A percentile compares a stretch with the other conserved stretches of the same genome.
phyloP scores from a whole-genome alignment of 1,140 invertebrate species.

The Ganaspis sp. region DNA sequence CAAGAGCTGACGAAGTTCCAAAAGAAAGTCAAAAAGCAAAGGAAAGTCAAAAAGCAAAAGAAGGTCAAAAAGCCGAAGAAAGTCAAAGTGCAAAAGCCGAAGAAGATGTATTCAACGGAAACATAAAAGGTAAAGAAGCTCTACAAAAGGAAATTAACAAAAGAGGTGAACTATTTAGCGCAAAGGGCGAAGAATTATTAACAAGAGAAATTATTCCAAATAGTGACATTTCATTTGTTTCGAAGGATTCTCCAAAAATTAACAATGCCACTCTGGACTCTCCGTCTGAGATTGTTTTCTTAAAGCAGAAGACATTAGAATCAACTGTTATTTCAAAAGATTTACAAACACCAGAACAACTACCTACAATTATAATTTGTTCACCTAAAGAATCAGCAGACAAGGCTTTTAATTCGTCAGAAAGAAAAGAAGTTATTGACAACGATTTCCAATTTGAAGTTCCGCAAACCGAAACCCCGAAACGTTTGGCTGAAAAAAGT shows the following conservation, averaged over 20 bases:
- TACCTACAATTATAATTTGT: neutral
- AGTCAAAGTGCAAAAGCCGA: too few species aligned
- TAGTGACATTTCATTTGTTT: neutral
- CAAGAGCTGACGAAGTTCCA: too few species aligned
- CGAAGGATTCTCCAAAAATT: neutral
- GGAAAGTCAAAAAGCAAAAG: too few species aligned
- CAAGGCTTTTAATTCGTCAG: too few species aligned
- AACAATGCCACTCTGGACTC: neutral
- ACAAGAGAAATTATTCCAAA: neutral
- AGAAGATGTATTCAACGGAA: too few species aligned
- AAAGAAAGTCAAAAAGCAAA: too few species aligned
- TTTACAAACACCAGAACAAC: neutral
- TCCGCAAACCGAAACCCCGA: neutral
- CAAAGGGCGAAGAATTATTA: too few species aligned
- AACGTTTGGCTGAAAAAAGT: neutral
- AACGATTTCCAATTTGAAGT: neutral
- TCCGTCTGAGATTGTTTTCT: neutral
- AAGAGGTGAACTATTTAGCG: too few species aligned
- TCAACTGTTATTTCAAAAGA: neutral
- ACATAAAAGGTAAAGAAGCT: too few species aligned
- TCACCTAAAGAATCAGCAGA: too few species aligned
- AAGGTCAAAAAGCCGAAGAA: too few species aligned
- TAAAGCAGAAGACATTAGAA: neutral
- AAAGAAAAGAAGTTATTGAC: neutral
- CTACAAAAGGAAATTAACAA: too few species aligned